phyloP scores from a whole-genome alignment of 2,888 invertebrate species.

The Xylota segnis region DNA sequence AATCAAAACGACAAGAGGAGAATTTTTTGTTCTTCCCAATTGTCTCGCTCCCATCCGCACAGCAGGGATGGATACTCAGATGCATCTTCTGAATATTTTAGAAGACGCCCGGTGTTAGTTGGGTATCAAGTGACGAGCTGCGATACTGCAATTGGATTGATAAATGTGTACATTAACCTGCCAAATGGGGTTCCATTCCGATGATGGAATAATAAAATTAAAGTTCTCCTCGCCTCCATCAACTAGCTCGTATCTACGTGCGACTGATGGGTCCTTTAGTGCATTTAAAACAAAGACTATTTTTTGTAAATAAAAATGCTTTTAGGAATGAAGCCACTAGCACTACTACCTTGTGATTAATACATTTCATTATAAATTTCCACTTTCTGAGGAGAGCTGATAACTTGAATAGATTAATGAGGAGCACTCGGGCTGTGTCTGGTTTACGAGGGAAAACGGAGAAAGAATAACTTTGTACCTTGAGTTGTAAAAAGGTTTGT shows the following conservation, averaged over 20 bases:
- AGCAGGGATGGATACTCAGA: slow-evolving; percentile 1
- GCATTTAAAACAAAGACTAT: slow-evolving; percentile 39
- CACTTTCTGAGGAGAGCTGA: slow-evolving; percentile 68
- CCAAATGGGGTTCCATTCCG: slow-evolving; percentile 40
- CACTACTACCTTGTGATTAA: slow-evolving; percentile 63
- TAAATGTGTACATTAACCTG: slow-evolving; percentile 49
- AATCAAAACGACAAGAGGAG: slow-evolving; percentile 42
- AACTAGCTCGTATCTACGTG: slow-evolving; percentile 36
- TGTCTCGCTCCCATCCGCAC: slow-evolving; percentile 8
- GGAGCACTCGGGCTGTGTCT: slow-evolving; percentile 27
- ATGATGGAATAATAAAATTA: slow-evolving; percentile 53
- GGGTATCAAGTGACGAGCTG: slow-evolving; percentile 45
- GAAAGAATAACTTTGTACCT: slow-evolving; percentile 50
- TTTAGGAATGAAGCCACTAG: slow-evolving; percentile 54
- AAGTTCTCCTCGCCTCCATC: slow-evolving; percentile 18
- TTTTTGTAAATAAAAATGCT: slow-evolving; percentile 63
- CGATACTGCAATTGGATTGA: slow-evolving; percentile 57
- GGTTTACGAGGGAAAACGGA: slow-evolving; percentile 34
- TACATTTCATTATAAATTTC: slow-evolving; percentile 73
- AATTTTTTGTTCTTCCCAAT: background rate
- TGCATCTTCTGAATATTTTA: slow-evolving; percentile 15
- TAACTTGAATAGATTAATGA: slow-evolving; percentile 72
- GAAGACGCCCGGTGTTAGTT: background rate
- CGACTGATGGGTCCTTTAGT: slow-evolving; percentile 23
- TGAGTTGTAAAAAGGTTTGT: slow-evolving; percentile 57